A percentile compares a stretch with the other conserved stretches of the same genome.
These are phyloP conservation scores for Narcine bancroftii DNA, from an alignment of 2,113 vertebrate genomes.

Conservation along the genomic window DNA sequence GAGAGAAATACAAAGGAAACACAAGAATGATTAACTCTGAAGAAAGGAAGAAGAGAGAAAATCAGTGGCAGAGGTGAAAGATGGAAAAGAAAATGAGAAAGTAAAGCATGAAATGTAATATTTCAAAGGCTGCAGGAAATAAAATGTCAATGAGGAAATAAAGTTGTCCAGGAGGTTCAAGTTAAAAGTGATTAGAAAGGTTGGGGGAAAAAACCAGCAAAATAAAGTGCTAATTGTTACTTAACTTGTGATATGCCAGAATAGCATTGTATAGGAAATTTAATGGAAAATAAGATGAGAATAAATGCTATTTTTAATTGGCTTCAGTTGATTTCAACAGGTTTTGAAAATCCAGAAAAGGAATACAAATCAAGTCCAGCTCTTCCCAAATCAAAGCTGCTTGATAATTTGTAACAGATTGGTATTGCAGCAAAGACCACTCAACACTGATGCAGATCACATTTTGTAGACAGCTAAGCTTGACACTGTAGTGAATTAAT, in stretches of 20 bases:
- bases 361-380: neutral
- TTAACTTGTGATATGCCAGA: neutral
- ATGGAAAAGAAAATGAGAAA: neutral
- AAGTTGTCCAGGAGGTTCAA: neutral
- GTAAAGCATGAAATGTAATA: neutral
- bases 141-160: neutral
- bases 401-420: neutral
- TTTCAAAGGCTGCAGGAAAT: neutral
- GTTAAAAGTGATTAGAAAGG: neutral
- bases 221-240: neutral
- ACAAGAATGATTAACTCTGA: neutral
- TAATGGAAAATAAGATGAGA: slow-evolving; percentile 8
- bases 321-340: neutral
- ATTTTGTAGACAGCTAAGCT: neutral
- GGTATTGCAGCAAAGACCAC: neutral
- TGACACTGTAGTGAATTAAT: neutral
- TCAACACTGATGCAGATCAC: neutral
- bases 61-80: neutral
- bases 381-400: neutral
- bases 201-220: neutral
- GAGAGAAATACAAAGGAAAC: neutral
- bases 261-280: neutral
- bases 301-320: slow-evolving; percentile 4
- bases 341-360: neutral
- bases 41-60: neutral